These are phyloP conservation scores for Cottoperca gobio DNA, from an alignment of 2,797 vertebrate species.

Conservation along the genomic window DNA sequence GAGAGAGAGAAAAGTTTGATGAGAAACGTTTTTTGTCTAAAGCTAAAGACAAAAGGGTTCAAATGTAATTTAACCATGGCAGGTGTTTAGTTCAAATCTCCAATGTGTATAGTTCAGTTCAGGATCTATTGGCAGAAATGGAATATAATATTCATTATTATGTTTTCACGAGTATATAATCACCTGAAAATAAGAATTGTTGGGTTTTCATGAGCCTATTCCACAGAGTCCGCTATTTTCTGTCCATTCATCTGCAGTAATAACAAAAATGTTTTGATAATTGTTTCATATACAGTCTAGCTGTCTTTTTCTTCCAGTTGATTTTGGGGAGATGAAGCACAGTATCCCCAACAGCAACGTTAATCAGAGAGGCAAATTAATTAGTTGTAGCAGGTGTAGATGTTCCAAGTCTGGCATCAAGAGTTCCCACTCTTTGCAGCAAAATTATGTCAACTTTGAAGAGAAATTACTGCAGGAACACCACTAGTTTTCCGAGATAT, in stretches of 20 bases:
- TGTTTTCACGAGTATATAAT: no score
- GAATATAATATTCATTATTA: no score
- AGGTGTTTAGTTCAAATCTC: no score
- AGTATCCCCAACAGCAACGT: neutral
- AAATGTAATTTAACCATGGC: neutral
- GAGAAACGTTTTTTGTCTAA: neutral
- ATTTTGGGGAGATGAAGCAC: neutral
- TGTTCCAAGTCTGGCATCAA: neutral
- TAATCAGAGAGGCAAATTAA: neutral
- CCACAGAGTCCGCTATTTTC: no score
- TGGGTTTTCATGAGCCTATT: no score
- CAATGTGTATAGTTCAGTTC: no score
- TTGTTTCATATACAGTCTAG: no score
- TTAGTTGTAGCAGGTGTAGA: neutral
- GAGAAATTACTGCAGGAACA: neutral
- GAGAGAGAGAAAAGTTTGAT: conserved; percentile 1
- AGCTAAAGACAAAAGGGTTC: neutral
- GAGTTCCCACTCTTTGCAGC: neutral
- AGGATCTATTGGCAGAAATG: no score
- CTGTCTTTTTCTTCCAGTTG: neutral
- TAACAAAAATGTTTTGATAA: no score
- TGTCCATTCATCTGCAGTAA: neutral
- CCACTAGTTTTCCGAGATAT: neutral
- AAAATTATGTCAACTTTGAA: neutral
- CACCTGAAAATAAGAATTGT: no score